Evolutionary conservation across 2,888 invertebrate species (phyloP).

Genomic region (Mesochorus sp.): DNA sequence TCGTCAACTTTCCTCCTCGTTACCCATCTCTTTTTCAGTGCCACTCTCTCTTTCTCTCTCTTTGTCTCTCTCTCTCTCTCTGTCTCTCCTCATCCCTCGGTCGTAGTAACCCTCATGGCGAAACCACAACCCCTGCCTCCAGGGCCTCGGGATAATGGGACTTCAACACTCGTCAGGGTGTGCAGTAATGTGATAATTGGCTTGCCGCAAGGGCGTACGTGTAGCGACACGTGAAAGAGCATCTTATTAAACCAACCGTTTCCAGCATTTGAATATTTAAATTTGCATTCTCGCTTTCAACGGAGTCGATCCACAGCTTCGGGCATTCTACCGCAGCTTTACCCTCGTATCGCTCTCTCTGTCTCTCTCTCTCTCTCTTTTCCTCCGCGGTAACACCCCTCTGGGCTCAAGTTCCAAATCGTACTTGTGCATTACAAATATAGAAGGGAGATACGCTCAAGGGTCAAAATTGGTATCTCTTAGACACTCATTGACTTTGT

Average conservation of each 20-base stretch:
- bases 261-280: conserved; percentile 71
- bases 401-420: conserved; percentile 38
- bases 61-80: too few species aligned
- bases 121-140: conserved; percentile 28
- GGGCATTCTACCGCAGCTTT: conserved; percentile 23
- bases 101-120: conserved; percentile 12
- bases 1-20: conserved; percentile 21
- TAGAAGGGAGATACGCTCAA: too few species aligned
- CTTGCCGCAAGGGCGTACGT: conserved; percentile 56
- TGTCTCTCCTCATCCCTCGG: conserved; percentile 5
- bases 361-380: too few species aligned
- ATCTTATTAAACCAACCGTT: conserved; percentile 70
- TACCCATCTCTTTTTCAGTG: neutral
- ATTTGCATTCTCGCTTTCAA: conserved; percentile 61
- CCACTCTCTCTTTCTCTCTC: neutral
- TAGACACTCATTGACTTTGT: conserved; percentile 4
- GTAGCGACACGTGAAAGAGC: conserved; percentile 63
- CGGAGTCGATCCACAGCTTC: conserved; percentile 30
- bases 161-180: conserved; percentile 52
- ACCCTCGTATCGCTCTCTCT: conserved; percentile 20
- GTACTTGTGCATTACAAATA: conserved; percentile 16
- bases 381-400: too few species aligned
- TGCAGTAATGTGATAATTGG: conserved; percentile 66
- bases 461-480: conserved; percentile 9
- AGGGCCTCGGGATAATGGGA: conserved; percentile 11